Conservation (phyloP, 2,113 vertebrate species). For the Emydura subglobosa region DNA sequence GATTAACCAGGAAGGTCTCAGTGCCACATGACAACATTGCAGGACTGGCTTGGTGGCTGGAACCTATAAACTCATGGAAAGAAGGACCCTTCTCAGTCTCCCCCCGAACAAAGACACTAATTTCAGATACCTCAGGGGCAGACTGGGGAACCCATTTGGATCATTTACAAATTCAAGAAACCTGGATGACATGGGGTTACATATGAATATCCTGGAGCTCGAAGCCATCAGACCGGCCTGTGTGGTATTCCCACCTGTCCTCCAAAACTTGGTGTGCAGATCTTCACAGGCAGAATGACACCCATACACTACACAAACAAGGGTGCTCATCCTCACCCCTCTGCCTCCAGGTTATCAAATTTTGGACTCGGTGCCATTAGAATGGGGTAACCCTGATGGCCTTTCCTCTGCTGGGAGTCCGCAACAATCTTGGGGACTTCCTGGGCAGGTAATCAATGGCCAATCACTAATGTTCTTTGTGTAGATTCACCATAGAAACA, state of each 20-base stretch:
- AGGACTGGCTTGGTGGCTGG: slow-evolving; percentile 47
- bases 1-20: slow-evolving; percentile 38
- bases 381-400: background rate
- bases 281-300: background rate
- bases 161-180: slow-evolving; percentile 2
- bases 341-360: background rate
- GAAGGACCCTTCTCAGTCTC: background rate
- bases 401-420: background rate
- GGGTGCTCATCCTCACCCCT: background rate
- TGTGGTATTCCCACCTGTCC: background rate
- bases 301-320: background rate
- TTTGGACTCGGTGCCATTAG: background rate
- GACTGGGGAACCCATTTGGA: background rate
- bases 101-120: slow-evolving; percentile 46
- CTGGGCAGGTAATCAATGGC: background rate
- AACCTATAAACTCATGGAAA: slow-evolving; percentile 36
- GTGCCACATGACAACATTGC: slow-evolving; percentile 13
- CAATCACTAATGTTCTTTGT: no score
- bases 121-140: background rate
- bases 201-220: background rate
- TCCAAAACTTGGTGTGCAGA: background rate
- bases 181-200: slow-evolving; percentile 24
- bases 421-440: background rate
- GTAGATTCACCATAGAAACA: background rate
- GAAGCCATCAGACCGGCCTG: no score